Percentiles rank a stretch among this genome's conserved stretches.
phyloP scores from a whole-genome alignment of 2,888 invertebrate species.

The Leptopilina myrica region DNA sequence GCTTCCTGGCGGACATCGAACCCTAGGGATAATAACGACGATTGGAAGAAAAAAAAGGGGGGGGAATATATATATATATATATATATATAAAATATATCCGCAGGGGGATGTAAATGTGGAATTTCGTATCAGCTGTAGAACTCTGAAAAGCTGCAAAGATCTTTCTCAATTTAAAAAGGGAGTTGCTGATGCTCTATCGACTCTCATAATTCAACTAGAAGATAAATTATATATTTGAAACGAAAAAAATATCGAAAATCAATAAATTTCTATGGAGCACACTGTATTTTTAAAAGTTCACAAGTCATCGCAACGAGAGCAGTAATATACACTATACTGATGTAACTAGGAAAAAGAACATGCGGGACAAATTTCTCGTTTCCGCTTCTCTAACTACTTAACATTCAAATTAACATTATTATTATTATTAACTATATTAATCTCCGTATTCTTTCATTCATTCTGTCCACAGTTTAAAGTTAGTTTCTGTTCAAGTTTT shows the following conservation, averaged over 20 bases:
- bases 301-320: neutral
- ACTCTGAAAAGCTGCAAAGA: slow-evolving; percentile 11
- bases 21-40: slow-evolving; percentile 53
- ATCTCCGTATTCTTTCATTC: too few relatives aligned
- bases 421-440: too few relatives aligned
- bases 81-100: too few relatives aligned
- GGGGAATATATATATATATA: neutral
- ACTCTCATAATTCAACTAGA: neutral
- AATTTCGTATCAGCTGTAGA: slow-evolving; percentile 12
- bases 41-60: slow-evolving; percentile 46
- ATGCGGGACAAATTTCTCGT: too few relatives aligned
- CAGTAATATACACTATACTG: too few relatives aligned
- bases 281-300: neutral
- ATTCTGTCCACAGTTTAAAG: too few relatives aligned
- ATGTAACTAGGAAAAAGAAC: too few relatives aligned
- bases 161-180: slow-evolving; percentile 1
- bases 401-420: too few relatives aligned
- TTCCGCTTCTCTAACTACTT: too few relatives aligned
- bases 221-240: slow-evolving; percentile 12
- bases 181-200: slow-evolving; percentile 1
- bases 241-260: slow-evolving; percentile 1
- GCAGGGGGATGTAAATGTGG: neutral
- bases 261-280: neutral
- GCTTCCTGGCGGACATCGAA: slow-evolving; percentile 62
- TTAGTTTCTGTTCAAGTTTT: too few relatives aligned